phyloP scores from a whole-genome alignment of 1,140 invertebrate genomes.

The Leguminivora glycinivorella region DNA sequence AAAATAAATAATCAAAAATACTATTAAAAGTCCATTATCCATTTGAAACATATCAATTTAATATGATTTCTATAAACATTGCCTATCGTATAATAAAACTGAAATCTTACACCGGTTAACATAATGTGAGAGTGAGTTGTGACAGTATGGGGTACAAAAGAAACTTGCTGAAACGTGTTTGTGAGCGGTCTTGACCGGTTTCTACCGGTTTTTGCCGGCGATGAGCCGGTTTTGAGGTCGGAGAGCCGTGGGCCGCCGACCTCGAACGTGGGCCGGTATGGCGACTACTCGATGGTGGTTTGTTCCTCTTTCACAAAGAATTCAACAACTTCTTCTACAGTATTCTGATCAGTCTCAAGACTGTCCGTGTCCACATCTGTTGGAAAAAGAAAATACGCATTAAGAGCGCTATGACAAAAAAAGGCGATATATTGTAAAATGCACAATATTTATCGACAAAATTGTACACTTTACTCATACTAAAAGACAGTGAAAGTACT shows the following conservation, averaged over 20 bases:
- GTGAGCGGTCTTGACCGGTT: slow-evolving; percentile 10
- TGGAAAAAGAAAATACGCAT: slow-evolving; percentile 35
- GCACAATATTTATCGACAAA: too few species aligned
- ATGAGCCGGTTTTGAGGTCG: slow-evolving; percentile 47
- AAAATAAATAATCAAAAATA: slow-evolving; percentile 39
- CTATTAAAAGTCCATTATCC: slow-evolving; percentile 67
- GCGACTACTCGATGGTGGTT: slow-evolving; percentile 85
- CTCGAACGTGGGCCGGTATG: slow-evolving; percentile 49
- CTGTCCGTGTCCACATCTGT: slow-evolving; percentile 96
- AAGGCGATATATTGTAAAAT: too few species aligned
- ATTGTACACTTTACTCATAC: too few species aligned
- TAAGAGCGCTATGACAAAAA: too few species aligned
- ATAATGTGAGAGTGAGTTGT: slow-evolving; percentile 47
- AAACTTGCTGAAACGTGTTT: slow-evolving; percentile 45
- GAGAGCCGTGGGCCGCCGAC: slow-evolving; percentile 43
- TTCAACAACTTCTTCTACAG: slow-evolving; percentile 97
- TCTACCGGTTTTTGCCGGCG: slow-evolving; percentile 25
- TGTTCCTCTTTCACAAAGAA: slow-evolving; percentile 98
- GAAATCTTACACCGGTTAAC: slow-evolving; percentile 59
- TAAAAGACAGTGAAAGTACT: too few species aligned
- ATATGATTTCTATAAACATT: slow-evolving; percentile 75
- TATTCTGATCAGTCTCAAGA: slow-evolving; percentile 90
- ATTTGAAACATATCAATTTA: slow-evolving; percentile 76
- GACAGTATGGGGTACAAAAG: slow-evolving; percentile 57
- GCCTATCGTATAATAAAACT: slow-evolving; percentile 72